Conservation (phyloP, 2,113 vertebrate species). For the Tychaedon coryphoeus region DNA sequence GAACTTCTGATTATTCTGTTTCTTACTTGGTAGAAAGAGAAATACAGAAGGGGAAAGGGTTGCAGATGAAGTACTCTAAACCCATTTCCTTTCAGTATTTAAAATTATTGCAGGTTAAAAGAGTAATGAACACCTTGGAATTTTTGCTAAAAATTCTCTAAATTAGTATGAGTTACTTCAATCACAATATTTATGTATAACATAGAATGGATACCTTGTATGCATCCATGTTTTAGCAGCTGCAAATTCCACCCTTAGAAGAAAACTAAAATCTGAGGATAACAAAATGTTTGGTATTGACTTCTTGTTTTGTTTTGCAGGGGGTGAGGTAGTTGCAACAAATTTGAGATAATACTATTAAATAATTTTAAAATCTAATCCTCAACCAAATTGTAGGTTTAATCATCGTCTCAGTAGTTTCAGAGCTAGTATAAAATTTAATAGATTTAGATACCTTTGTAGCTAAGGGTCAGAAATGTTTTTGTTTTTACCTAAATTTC, state of each 20-base stretch:
- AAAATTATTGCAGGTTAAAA: not conserved
- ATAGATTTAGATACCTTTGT: not conserved
- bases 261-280: not conserved
- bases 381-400: not conserved
- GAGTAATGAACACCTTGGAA: not conserved
- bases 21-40: not conserved
- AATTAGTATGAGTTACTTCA: not conserved
- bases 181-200: not conserved
- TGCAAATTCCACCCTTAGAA: not conserved
- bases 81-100: not conserved
- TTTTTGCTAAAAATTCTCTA: not conserved
- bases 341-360: not conserved
- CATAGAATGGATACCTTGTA: not conserved
- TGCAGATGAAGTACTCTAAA: not conserved
- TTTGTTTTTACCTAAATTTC: not conserved
- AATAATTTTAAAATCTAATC: not conserved
- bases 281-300: not conserved
- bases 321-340: not conserved
- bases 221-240: not conserved
- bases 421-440: not conserved
- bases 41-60: not conserved
- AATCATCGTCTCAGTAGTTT: not conserved
- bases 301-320: not conserved
- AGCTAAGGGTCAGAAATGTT: not conserved
- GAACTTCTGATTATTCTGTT: constrained; percentile 7